Evolutionary conservation across 2,888 invertebrate genomes (phyloP).

Genomic region (Stratiomys singularior): DNA sequence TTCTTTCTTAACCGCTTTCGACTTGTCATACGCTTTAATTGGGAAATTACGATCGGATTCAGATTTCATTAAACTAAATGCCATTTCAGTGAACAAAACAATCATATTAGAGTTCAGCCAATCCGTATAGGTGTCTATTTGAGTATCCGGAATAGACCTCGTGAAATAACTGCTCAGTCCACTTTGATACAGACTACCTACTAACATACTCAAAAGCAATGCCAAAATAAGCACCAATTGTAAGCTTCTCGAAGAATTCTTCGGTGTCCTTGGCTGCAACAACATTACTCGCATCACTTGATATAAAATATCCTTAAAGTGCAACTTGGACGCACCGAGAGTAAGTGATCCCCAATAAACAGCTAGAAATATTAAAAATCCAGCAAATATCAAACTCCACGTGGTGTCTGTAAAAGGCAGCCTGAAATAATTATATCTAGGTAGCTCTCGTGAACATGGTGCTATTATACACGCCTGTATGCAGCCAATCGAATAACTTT

Average conservation of each 20-base stretch:
- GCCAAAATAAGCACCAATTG: not conserved
- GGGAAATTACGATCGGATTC: not conserved
- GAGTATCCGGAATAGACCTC: constrained; percentile 13
- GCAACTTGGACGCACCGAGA: not conserved
- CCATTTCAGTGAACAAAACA: not conserved
- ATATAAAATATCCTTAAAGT: not conserved
- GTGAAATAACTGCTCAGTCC: constrained; percentile 24
- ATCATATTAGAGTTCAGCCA: not conserved
- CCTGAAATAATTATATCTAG: not conserved
- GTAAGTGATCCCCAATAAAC: not conserved
- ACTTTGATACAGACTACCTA: constrained; percentile 16
- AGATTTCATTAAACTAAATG: not conserved
- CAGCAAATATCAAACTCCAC: not conserved
- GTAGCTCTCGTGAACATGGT: not conserved
- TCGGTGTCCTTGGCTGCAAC: not conserved
- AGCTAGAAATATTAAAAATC: not conserved
- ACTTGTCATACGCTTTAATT: not conserved
- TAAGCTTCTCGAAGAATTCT: not conserved
- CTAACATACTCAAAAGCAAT: not conserved
- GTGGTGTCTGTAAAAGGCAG: not conserved
- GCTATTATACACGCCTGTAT: not conserved
- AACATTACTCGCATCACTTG: not conserved
- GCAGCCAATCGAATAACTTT: not conserved
- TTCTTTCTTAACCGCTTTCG: not conserved
- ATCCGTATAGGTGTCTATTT: constrained; percentile 9